Base-by-base conservation (phyloP, 2,888 invertebrate genomes). In the Hypsopygia costalis region DNA sequence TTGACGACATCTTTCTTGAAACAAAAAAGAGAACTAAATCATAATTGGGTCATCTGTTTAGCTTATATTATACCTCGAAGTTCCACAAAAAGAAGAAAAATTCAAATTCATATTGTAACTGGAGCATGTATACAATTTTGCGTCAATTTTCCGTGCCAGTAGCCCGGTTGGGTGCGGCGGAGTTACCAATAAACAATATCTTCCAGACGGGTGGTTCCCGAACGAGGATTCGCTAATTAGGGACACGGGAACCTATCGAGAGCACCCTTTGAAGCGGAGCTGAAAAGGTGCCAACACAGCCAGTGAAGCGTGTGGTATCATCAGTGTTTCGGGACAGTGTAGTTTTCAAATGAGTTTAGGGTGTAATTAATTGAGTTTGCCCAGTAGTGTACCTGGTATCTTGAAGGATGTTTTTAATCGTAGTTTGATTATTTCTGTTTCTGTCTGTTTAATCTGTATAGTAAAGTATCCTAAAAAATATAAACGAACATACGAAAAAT, bases 131-230 rank as follows among this genome's bases (percentile, higher is more conserved):
- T 36, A 27, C 62, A 71, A 69, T 77, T 77, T 74, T 73, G 64
- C 82, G 78, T 80, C 78, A 85, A 86, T 86, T 86, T 87, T 87
- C 87, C 87, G 66, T 78, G 65, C 82, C 80, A 77, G 55, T 76
- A 67, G 63, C 3, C 16, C 61, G 62, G 66, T 61, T 57, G 62
- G 57, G 60, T 61, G 54, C 67, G 68, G 64, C 58, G 66, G 56
- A 73, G 80, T 74, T 79, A 74, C 80, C 85, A 83, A 86, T 88
- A 87, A 86, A 82, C 87, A 87, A 87, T 88, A 79, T 81, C 78
- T 88, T 87, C 83, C 86, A 68, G 69, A 47, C 61, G 80, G 72
- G 57, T 61, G 75, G 62, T 46, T 59, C 51, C 49, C 63, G 73
- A 74, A 71, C 75, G 77, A 72, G 77, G 69, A 73, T 75, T 72